Evolutionary conservation across 2,888 invertebrate genomes (phyloP), one percentile per base, ranked within the genome.

Genomic region (Thymelicus sylvestris): DNA sequence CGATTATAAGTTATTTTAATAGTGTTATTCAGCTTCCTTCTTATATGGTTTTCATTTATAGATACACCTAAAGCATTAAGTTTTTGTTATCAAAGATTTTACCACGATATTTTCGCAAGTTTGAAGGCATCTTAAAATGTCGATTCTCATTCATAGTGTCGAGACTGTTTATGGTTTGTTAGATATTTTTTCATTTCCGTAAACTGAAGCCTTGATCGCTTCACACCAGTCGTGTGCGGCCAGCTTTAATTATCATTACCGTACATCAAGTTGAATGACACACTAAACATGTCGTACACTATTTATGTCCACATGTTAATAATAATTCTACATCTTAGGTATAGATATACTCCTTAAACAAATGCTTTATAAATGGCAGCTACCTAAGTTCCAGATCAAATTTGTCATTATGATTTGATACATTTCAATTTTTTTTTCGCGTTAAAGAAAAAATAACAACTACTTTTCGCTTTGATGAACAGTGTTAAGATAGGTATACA

Each of bases 191-290:
- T 19, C 13, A 55, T 65, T 50, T 65, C 65, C 41, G 65, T 55
- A 52, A 41, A 64, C 52, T n/a, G 39, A 64, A 63, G n/a, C 64
- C 39, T 64, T 15, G 64, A 38, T 19, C 52, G 41, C 55, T 19
- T 55, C 39, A 52, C 52, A 31, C 52, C 41, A 52, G 39, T 55
- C 65, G 65, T 55, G 39, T 65, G 65, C 52, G 55, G 65, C 55
- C 52, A 50, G 41, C 52, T 65, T 65, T 65, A 65, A 65, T 65
- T 64, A 65, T 52, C 65, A 55, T 65, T 65, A 55, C 65, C 65
- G 55, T 55, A 55, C 65, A 24, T 55, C 65, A 52, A 55, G 65
- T 65, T 65, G 52, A 65, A 65, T 39, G 65, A 65, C 65, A 50
- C 52, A 65, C 55, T 55, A n/a, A n/a, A n/a, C n/a, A n/a, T 65